Base-by-base conservation (phyloP, 1,140 invertebrate species). In the Drosophila orosa region DNA sequence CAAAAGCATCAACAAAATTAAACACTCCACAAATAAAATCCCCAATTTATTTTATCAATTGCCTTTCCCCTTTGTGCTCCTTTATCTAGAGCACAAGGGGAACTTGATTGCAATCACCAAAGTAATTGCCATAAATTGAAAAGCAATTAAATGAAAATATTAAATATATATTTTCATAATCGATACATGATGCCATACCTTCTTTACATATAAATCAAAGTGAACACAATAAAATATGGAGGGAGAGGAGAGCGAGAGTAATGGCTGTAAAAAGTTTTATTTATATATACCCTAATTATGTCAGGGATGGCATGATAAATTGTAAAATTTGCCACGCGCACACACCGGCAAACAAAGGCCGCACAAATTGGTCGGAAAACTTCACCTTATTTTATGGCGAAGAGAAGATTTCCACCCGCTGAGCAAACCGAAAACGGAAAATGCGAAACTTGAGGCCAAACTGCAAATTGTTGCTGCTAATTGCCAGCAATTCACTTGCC, bases 401-500 rank as follows among this genome's bases (percentile, higher is more conserved):
- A 29, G 13, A n/a, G 9, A n/a, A 61, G 25, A 42, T 40, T 31
- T 44, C 42, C 45, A 17, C 35, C 31, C 19, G 56, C 60, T 52
- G 45, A 47, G 47, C 35, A 55, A 68, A 42, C 57, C 44, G n/a
- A 66, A 62, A 74, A 63, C 17, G 47, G 59, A 22, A 52, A 44
- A 56, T 40, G 55, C 40, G 48, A 74, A 80, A 89, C 85, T 89
- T 84, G 71, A 84, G 77, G 74, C 80, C 65, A 84, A 89, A 89
- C 84, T 80, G 80, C 84, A 84, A 89, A 89, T 89, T 89, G 77
- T 80, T 84, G 80, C 73, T 71, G 78, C 84, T 89, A 89, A 89
- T 89, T 89, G 84, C 80, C 73, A 57, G 52, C 85, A 80, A 87
- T 87, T 89, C 80, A 77, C 50, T 87, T 66, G 47, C 61, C 75